Conservation (phyloP, 2,113 vertebrate species). For the Columba livia region DNA sequence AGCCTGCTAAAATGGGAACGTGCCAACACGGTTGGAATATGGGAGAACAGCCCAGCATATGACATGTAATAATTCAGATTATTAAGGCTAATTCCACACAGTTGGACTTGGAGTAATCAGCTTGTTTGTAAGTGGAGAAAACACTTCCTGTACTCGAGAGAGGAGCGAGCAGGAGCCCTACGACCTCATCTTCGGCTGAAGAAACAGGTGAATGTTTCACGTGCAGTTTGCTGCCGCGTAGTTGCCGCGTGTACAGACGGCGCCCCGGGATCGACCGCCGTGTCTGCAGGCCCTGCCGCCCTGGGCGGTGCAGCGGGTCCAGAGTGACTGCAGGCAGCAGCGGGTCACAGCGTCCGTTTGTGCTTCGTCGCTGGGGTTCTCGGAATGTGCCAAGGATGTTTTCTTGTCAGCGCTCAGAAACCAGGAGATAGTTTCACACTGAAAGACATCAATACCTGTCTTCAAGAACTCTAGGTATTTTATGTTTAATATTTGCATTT, state of each 20-base stretch:
- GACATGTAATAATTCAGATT: neutral
- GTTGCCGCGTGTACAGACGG: neutral
- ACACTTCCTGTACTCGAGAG: neutral
- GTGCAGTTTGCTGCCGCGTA: neutral
- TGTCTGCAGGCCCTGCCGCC: neutral
- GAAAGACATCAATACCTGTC: neutral
- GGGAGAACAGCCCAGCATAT: neutral
- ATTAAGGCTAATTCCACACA: neutral
- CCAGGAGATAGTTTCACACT: neutral
- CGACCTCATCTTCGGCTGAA: neutral
- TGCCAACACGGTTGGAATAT: neutral
- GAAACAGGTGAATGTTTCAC: neutral
- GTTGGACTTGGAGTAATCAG: neutral
- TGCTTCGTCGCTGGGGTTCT: neutral
- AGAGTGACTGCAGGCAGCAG: no score
- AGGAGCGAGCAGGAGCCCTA: neutral
- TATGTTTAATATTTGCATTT: neutral
- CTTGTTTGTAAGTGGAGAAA: neutral
- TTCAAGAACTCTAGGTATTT: neutral
- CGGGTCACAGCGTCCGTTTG: neutral
- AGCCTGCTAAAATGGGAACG: neutral
- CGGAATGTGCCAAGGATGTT: neutral
- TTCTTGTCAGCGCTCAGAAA: neutral
- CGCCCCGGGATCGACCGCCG: no score
- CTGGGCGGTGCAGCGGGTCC: no score